Evolutionary conservation across 1,140 invertebrate genomes (phyloP), one percentile per base, ranked within the genome.

Genomic region (Bombus confusus): DNA sequence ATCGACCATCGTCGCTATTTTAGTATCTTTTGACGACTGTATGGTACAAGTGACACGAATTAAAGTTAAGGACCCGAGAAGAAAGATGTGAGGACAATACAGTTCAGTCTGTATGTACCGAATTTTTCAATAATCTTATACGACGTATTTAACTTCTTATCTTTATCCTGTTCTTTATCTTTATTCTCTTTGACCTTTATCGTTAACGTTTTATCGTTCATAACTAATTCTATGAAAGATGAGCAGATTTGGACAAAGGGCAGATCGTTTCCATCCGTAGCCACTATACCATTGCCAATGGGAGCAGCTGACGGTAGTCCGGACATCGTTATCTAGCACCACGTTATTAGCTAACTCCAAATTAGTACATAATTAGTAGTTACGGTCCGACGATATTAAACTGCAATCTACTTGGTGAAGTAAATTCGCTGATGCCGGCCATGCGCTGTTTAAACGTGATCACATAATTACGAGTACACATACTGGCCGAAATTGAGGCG

Each of bases 331-430:
- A 90, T 90, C 88, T 86, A 82, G 72, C 52, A 59, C 57, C 34
- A 43, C 47, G 69, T 90, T 88, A 85, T 85, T 85, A 80, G 37
- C 80, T 90, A 86, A 83, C 71, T 86, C 68, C 76, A 87, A 87
- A 90, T 90, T 88, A 90, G 86, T 85, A 86, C 83, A 90, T 90
- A 90, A 90, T 89, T 87, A 87, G 71, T 79, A 88, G 80, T 90
- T 74, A 82, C 68, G 52, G 31, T 22, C 47, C 41, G 39, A 52
- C 15, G 89, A 83, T 81, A 85, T 90, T 86, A 87, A 90, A 71
- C 82, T 87, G 62, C 59, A 87, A 90, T 83, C 79, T 77, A 90
- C 86, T 83, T 80, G 68, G 69, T 15, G 37, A 85, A 85, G 79
- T 89, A 84, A 87, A 87, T 87, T 78, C 52, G 47, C 66, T 43